Evolutionary conservation across 2,888 invertebrate genomes (phyloP), one percentile per base, ranked within the genome.

Genomic region (Xanthostigma xanthostigma): DNA sequence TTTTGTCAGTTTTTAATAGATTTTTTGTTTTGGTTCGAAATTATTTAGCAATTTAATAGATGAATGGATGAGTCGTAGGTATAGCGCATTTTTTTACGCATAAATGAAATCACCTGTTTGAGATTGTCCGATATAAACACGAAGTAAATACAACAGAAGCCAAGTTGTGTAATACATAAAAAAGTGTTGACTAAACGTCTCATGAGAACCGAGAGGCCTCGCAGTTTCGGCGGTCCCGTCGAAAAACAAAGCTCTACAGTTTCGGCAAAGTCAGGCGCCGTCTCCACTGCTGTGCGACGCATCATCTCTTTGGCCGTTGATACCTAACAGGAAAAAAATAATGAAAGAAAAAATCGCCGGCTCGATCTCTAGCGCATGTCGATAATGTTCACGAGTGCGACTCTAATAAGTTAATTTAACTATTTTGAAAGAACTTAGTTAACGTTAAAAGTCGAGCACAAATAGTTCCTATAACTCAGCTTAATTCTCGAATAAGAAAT

Each of bases 121-220:
- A 90, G 64, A 64, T 91, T 94, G 53, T 82, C 81, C 10, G 93
- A 84, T 55, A 96, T 87, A 65, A 96, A 96, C 13, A 96, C 89
- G 59, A 95, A 87, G 68, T 97, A 97, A 34, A 96, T 89, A 65
- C 94, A 95, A 67, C 97, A 97, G 70, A 97, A 96, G 51, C 97
- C 97, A 52, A 97, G 73, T 69, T 97, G 97, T n/a, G 96, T 96
- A 49, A 94, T 73, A 65, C 92, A 88, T 48, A 97, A 78, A 69
- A 94, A 94, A 11, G 78, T 60, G 67, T 94, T 91, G 52, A 95
- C 88, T 49, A 81, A 59, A 36, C 71, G 72, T 69, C 80, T 79
- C 75, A 84, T 82, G 9, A 69, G 59, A 35, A 66, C 68, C 0
- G 86, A 76, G 59, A 79, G 73, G 27, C 70, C 71, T 40, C 80